A percentile compares a stretch with the other conserved stretches of the same genome.
Conservation (phyloP, 1,140 invertebrate species). For the Zaprionus kolodkinae region DNA sequence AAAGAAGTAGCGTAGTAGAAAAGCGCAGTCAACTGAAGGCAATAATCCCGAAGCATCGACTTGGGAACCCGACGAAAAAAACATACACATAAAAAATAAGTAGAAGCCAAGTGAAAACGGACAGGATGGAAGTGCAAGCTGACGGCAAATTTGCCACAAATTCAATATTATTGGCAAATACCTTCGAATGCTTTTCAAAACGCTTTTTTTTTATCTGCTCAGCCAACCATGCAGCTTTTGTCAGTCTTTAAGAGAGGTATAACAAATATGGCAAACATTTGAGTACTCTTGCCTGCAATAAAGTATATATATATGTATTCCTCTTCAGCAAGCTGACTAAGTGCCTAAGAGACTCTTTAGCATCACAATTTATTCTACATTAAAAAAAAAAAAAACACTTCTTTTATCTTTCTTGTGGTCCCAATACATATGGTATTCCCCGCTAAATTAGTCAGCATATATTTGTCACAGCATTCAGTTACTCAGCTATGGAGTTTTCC, state of each 20-base stretch:
- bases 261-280: neutral
- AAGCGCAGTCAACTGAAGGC: conserved; percentile 66
- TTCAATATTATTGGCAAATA: conserved; percentile 66
- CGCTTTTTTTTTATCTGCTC: conserved; percentile 46
- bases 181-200: conserved; percentile 45
- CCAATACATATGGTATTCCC: neutral
- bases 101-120: neutral
- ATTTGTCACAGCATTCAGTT: neutral
- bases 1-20: conserved; percentile 45
- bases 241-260: conserved; percentile 20
- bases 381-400: neutral
- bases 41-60: conserved; percentile 39
- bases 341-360: neutral
- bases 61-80: conserved; percentile 21
- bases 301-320: neutral
- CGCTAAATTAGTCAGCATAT: neutral
- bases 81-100: conserved; percentile 11
- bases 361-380: neutral
- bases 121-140: conserved; percentile 20
- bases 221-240: conserved; percentile 48
- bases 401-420: neutral
- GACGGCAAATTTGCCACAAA: conserved; percentile 62
- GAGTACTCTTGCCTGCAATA: neutral
- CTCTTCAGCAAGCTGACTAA: too few relatives aligned
- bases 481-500: neutral